These are phyloP conservation scores for Phrynocephalus vlangalii DNA, from an alignment of 2,797 vertebrate species.

Conservation along the genomic window DNA sequence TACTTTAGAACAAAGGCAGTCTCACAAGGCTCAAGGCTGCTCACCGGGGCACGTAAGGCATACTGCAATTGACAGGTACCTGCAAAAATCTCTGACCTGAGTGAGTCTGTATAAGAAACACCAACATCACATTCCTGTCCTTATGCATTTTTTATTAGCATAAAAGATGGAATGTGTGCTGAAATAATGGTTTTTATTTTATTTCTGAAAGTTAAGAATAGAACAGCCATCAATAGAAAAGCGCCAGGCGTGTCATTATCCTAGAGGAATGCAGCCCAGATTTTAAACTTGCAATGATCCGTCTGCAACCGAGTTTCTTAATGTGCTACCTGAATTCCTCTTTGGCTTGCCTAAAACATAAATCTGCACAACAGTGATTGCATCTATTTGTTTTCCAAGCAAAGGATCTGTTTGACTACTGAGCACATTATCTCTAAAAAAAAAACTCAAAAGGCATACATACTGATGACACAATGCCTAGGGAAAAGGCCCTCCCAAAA, in stretches of 20 bases:
- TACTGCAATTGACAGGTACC: neutral
- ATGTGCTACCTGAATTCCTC: neutral
- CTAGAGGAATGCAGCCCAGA: neutral
- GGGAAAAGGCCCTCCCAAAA: neutral
- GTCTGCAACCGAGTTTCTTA: neutral
- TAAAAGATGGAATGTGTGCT: neutral
- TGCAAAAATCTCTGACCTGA: neutral
- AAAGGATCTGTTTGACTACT: neutral
- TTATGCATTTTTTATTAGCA: slow-evolving; percentile 43
- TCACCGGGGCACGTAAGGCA: neutral
- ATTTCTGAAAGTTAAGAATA: neutral
- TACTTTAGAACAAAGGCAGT: neutral
- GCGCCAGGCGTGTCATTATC: neutral
- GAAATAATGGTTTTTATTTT: neutral
- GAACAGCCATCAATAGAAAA: neutral
- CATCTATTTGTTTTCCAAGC: neutral
- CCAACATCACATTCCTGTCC: neutral
- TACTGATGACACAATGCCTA: neutral
- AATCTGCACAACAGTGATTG: neutral
- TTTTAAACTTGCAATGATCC: neutral
- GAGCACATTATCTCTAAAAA: neutral
- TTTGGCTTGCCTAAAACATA: neutral
- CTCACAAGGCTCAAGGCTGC: neutral
- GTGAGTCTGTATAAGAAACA: neutral
- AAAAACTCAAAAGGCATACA: too few relatives aligned